Base-by-base conservation (phyloP, 2,888 invertebrate species). In the Exephanes ischioxanthus region DNA sequence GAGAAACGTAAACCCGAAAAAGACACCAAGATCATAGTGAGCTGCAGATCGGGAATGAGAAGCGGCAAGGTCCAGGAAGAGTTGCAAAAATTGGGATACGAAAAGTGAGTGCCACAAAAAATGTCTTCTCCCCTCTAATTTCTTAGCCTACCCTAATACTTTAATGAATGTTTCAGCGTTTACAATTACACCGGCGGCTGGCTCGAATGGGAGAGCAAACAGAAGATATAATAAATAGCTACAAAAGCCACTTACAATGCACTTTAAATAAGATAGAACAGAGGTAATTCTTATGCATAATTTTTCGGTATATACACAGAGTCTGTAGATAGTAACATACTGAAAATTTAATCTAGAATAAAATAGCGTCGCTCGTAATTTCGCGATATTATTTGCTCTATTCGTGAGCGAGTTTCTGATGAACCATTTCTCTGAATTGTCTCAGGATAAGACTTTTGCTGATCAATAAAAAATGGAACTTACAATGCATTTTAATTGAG, bases 381-480 rank as follows among this genome's bases (percentile, higher is more conserved):
- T 55, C 53, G 7, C 53, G 19, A 19, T 55, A 7, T 6, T 55
- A 89, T 85, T 94, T 94, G 48, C 92, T 94, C 89, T 96, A 95
- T 86, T 96, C 95, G 51, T 95, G 95, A 45, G 96, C 96, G 80
- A 97, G 93, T 92, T 97, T 97, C 48, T 96, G 96, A 90, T 95
- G 95, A 48, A 98, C 96, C 96, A 99, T 98, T 90, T 98, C 98
- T 86, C 97, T 96, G 94, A 99, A 99, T 95, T 99, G 99, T 73
- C 98, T 96, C 77, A 99, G 95, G 92, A 99, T 99, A 90, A 98
- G 97, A 93, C 26, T 99, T 94, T 99, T 98, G 94, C 99, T 99
- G 94, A 99, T 99, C 96, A 98, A 33, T 33, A 58, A 33, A 51
- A 45, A 41, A 58, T 67, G n/a, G 5, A 45, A 37, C 22, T 63